These are phyloP conservation scores for Onychostruthus taczanowskii DNA, from an alignment of 2,113 vertebrate genomes.

Conservation along the genomic window DNA sequence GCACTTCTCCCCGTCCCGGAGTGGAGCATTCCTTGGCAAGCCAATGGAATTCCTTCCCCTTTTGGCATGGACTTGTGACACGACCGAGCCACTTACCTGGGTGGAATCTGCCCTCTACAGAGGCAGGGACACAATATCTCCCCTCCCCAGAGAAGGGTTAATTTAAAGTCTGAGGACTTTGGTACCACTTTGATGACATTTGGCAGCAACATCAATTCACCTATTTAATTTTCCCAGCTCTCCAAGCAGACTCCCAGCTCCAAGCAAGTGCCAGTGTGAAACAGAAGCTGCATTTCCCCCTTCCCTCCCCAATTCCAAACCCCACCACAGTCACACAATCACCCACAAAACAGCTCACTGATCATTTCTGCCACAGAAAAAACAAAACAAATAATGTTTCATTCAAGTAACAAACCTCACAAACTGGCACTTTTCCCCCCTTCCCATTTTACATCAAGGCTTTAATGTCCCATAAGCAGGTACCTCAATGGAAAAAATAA, in stretches of 20 bases:
- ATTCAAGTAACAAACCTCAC: neutral
- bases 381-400: neutral
- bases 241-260: neutral
- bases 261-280: neutral
- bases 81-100: neutral
- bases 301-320: neutral
- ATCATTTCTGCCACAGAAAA: neutral
- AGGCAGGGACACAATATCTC: neutral
- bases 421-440: neutral
- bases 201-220: neutral
- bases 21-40: neutral
- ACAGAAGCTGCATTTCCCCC: neutral
- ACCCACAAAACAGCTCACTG: neutral
- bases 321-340: neutral
- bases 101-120: neutral
- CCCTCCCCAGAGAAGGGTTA: neutral
- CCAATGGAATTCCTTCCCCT: neutral
- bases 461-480: neutral
- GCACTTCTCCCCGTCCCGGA: neutral
- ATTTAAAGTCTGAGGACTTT: neutral
- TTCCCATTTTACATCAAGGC: neutral
- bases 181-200: neutral
- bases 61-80: neutral
- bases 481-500: conserved; percentile 10
- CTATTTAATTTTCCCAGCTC: neutral